Evolutionary conservation across 2,797 vertebrate species (phyloP), one percentile per base, ranked within the genome.

Genomic region (Pangasius djambal): DNA sequence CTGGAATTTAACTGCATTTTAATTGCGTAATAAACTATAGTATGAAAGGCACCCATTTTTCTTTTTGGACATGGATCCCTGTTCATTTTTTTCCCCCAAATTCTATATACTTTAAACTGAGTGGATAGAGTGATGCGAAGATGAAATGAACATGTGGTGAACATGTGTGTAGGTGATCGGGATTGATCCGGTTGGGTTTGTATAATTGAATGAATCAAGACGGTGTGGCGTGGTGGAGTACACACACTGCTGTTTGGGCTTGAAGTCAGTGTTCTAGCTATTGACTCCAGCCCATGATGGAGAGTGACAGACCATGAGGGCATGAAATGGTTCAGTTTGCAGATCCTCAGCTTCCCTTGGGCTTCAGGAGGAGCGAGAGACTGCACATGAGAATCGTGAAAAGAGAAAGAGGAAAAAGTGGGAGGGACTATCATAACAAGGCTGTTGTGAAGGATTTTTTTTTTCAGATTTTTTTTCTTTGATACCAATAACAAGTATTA

Each of bases 211-310:
- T 65, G 86, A 61, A 87, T 50, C 18, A 85, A 67, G 90, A 79
- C 18, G 50, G 48, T 59, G 50, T 55, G 40, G 48, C 34, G 59
- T 48, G 57, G 20, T 69, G 57, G 13, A 48, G 59, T 28, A 16
- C 22, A 83, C 82, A 25, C 40, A 77, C 44, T 82, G 91, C 88
- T 78, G 87, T 86, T 91, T 90, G 92, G 92, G 31, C 20, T 37
- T 0, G 31, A 59, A 78, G 82, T 90, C 89, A 85, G 92, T 87
- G 89, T 91, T 90, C 87, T 86, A 84, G 91, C 85, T 95, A 95
- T 95, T 89, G 91, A 94, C 94, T 92, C 92, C 88, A 92, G 92
- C 90, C 88, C 86, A 74, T 92, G 93, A 94, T 92, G 88, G 85
- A 88, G 90, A 48, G 89, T 93, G 93, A 94, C 91, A 91, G 92